Conservation (phyloP, 2,797 vertebrate species). For the Periophthalmus magnuspinnatus region DNA sequence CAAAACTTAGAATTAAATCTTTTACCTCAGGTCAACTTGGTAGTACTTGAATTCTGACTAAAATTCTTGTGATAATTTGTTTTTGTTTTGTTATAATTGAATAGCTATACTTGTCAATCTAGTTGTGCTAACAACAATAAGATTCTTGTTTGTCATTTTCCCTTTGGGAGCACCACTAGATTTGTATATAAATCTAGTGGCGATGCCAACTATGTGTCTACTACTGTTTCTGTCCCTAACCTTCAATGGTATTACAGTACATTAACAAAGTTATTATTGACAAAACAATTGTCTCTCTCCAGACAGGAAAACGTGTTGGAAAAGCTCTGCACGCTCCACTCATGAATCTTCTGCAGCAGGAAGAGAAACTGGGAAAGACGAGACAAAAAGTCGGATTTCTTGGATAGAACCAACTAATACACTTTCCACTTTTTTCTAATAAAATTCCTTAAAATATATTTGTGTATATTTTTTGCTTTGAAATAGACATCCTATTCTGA, state of each 20-base stretch:
- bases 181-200: no score
- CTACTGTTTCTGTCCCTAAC: background rate
- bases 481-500: background rate
- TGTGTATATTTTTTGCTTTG: background rate
- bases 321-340: conserved; percentile 87
- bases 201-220: no score
- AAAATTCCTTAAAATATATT: conserved; percentile 36
- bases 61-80: no score
- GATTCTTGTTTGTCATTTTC: no score
- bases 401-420: conserved; percentile 43
- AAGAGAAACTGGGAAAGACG: conserved; percentile 86
- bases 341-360: conserved; percentile 86
- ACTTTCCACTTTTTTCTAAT: conserved; percentile 58
- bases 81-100: no score
- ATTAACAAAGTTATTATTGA: background rate
- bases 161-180: no score
- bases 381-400: conserved; percentile 80
- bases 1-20: no score
- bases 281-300: conserved; percentile 19
- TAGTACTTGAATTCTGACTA: no score
- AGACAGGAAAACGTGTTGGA: conserved; percentile 91
- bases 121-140: no score
- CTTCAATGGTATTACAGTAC: background rate
- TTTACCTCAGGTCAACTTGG: no score
- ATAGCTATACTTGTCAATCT: no score